Conservation (phyloP, 2,113 vertebrate species). For the Corydoras sp. region DNA sequence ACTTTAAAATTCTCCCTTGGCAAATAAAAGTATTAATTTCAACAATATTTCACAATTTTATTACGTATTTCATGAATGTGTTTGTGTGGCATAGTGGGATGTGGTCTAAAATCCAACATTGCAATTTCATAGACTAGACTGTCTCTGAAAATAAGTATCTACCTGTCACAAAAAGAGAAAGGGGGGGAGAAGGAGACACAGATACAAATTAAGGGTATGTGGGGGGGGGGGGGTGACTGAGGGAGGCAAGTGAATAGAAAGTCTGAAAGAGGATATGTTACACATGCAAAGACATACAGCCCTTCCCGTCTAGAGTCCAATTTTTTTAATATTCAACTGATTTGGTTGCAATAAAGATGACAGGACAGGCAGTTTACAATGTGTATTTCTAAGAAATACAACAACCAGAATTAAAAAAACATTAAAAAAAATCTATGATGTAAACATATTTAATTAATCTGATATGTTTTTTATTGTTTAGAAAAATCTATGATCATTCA, state of each 20-base stretch:
- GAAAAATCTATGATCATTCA: no score
- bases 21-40: conserved; percentile 9
- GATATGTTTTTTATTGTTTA: no score
- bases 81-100: conserved; percentile 17
- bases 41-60: conserved; percentile 6
- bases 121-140: conserved; percentile 53
- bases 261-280: background rate
- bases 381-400: no score
- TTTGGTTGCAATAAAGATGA: no score
- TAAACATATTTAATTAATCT: no score
- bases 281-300: no score
- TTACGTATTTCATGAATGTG: conserved; percentile 19
- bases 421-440: no score
- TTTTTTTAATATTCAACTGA: no score
- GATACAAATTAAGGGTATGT: conserved; percentile 20
- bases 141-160: conserved; percentile 55
- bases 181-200: conserved; percentile 24
- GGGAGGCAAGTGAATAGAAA: background rate
- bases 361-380: no score
- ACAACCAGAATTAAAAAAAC: no score
- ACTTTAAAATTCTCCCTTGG: background rate
- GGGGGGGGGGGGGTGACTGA: background rate
- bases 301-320: no score
- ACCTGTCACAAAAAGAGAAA: conserved; percentile 53
- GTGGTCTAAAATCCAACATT: no score